These are phyloP conservation scores for Macrophya annulata DNA, from an alignment of 2,888 invertebrate genomes.

Conservation along the genomic window DNA sequence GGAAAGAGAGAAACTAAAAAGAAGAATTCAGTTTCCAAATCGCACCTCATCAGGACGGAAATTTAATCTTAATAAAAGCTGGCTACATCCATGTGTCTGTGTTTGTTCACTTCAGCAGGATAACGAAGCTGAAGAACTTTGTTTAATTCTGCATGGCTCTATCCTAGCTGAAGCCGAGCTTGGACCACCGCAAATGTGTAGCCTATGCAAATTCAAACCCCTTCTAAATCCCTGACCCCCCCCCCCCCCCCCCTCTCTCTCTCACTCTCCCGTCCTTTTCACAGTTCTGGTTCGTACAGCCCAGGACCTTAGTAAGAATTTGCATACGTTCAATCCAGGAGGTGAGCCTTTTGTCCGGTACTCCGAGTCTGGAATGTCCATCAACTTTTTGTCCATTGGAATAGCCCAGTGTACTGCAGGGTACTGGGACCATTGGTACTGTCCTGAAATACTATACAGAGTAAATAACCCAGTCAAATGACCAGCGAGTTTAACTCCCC, in stretches of 20 bases:
- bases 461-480: slow-evolving; percentile 79
- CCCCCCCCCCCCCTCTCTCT: too few species aligned
- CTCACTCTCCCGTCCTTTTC: slow-evolving; percentile 21
- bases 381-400: slow-evolving; percentile 76
- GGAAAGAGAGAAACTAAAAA: not conserved
- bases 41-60: slow-evolving; percentile 60
- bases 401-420: slow-evolving; percentile 3
- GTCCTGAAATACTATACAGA: slow-evolving; percentile 68
- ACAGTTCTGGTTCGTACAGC: slow-evolving; percentile 3
- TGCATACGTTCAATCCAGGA: slow-evolving; percentile 72
- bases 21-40: not conserved
- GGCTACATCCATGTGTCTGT: too few species aligned
- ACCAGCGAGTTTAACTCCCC: slow-evolving; percentile 77
- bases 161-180: not conserved
- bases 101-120: slow-evolving; percentile 64
- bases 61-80: slow-evolving; percentile 79
- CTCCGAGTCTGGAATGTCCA: slow-evolving; percentile 75
- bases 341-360: slow-evolving; percentile 75
- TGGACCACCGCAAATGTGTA: slow-evolving; percentile 73
- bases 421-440: slow-evolving; percentile 59
- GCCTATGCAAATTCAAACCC: slow-evolving; percentile 76
- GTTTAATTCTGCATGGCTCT: slow-evolving; percentile 61
- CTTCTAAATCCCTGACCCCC: slow-evolving; percentile 62
- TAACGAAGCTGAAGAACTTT: slow-evolving; percentile 68
- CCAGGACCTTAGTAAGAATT: slow-evolving; percentile 67